A percentile compares a stretch with the other conserved stretches of the same genome.
Conservation (phyloP, 2,113 vertebrate species). For the Ptychochromis oligacanthus region DNA sequence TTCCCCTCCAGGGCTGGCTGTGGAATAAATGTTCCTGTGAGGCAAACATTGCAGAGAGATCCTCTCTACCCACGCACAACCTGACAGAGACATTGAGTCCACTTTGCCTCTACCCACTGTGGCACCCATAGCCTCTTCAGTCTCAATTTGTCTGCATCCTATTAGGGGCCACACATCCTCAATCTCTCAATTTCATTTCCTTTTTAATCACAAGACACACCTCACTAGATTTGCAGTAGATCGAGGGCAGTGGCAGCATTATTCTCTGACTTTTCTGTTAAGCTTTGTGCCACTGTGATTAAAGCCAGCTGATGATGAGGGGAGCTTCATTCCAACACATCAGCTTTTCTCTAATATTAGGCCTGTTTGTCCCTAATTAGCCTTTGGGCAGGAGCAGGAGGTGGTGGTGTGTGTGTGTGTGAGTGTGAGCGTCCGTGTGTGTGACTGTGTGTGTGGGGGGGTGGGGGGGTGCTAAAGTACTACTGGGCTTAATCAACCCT, state of each 20-base stretch:
- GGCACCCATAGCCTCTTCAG: conserved; percentile 39
- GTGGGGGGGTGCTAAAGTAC: conserved; percentile 11
- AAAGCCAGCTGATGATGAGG: conserved; percentile 39
- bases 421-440: no score
- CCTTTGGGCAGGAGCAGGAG: background rate
- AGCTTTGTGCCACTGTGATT: conserved; percentile 29
- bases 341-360: conserved; percentile 11
- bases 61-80: conserved; percentile 71
- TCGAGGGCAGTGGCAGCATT: conserved; percentile 9
- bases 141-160: conserved; percentile 44
- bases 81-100: conserved; percentile 64
- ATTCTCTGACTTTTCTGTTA: conserved; percentile 22
- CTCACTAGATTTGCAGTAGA: conserved; percentile 31
- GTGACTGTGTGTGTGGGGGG: no score
- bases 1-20: conserved; percentile 7
- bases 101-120: conserved; percentile 55
- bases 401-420: no score
- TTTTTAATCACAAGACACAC: conserved; percentile 22
- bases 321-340: conserved; percentile 35
- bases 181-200: background rate
- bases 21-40: conserved; percentile 69
- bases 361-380: conserved; percentile 52
- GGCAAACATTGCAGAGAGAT: conserved; percentile 60
- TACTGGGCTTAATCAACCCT: background rate
- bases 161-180: conserved; percentile 3